Conservation (phyloP, 2,797 vertebrate species). For the Distichodus sexfasciatus region DNA sequence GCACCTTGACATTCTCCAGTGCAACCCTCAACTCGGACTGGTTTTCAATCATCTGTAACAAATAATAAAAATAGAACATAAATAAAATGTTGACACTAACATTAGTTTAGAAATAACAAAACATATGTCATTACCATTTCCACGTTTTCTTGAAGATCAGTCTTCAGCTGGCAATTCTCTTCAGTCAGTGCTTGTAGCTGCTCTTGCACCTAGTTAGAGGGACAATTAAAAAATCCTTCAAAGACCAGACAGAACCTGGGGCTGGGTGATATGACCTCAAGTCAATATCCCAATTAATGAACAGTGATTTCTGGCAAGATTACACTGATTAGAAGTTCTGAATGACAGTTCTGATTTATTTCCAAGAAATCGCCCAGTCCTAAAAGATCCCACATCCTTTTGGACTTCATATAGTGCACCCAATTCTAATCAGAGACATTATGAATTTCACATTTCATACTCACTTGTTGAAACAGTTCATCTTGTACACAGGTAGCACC, state of each 20-base stretch:
- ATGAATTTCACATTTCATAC: background rate
- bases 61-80: background rate
- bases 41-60: constrained; percentile 77
- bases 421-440: too few species aligned
- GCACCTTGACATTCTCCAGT: constrained; percentile 65
- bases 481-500: constrained; percentile 1
- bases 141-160: constrained; percentile 64
- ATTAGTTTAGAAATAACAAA: background rate
- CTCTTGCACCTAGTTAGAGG: constrained; percentile 24
- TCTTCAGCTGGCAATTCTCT: constrained; percentile 62
- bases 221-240: background rate
- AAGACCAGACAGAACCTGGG: too few species aligned
- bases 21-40: constrained; percentile 77
- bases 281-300: too few species aligned
- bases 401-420: too few species aligned
- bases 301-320: too few species aligned
- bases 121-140: constrained; percentile 64
- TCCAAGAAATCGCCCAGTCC: too few species aligned
- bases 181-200: constrained; percentile 19
- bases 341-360: too few species aligned
- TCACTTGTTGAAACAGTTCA: constrained; percentile 34
- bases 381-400: too few species aligned
- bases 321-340: too few species aligned
- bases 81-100: too few species aligned
- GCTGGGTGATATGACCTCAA: too few species aligned